These are phyloP conservation scores for Cebus imitator DNA, from an alignment of 2,113 vertebrate species.

Conservation along the genomic window DNA sequence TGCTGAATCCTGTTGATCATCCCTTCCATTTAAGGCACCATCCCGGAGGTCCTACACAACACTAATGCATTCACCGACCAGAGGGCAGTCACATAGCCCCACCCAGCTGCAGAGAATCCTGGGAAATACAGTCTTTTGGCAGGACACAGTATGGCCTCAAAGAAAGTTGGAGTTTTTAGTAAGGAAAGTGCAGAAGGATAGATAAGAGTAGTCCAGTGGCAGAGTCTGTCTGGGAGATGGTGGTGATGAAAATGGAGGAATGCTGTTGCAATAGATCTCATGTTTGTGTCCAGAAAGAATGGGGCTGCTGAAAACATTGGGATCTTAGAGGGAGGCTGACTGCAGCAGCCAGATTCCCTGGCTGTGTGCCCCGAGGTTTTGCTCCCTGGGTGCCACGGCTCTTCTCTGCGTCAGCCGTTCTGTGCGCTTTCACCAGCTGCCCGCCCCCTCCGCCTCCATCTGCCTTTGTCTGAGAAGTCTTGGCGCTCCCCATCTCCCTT, in stretches of 20 bases:
- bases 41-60: not conserved
- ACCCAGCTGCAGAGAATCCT: not conserved
- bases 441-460: not conserved
- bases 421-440: not conserved
- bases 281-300: not conserved
- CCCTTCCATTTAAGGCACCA: not conserved
- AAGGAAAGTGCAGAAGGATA: not conserved
- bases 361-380: slow-evolving; percentile 1
- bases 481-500: not conserved
- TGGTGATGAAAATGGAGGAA: not conserved
- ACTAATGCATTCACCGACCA: not conserved
- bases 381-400: not conserved
- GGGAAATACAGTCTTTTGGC: not conserved
- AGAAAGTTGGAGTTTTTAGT: slow-evolving; percentile 28
- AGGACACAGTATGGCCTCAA: not conserved
- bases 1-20: not conserved
- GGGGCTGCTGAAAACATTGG: not conserved
- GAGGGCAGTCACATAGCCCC: not conserved
- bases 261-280: not conserved
- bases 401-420: not conserved
- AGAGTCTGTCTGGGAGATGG: not conserved
- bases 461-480: slow-evolving; percentile 12
- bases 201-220: not conserved
- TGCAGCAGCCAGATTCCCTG: not conserved
- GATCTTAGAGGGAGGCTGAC: not conserved